phyloP scores from a whole-genome alignment of 2,797 vertebrate genomes.

The Mormyrops attenuatus region DNA sequence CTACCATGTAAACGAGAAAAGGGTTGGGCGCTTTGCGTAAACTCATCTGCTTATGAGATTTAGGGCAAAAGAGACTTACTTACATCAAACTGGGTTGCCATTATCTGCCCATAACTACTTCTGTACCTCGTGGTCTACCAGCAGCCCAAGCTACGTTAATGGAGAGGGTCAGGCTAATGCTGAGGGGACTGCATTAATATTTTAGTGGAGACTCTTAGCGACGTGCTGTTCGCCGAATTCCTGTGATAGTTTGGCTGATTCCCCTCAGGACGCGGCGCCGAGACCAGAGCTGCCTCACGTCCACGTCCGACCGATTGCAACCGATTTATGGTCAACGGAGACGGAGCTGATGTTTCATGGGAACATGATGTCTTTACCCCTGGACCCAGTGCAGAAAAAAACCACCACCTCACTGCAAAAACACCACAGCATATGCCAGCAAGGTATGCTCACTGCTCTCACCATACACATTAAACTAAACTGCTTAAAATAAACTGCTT shows the following conservation, averaged over 20 bases:
- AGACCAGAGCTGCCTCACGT: neutral
- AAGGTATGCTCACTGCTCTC: slow-evolving; percentile 10
- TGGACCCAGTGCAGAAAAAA: neutral
- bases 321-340: neutral
- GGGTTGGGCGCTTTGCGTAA: neutral
- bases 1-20: neutral
- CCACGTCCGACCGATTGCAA: neutral
- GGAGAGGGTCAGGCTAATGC: neutral
- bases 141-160: neutral
- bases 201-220: neutral
- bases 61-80: neutral
- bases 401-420: neutral
- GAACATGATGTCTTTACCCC: neutral
- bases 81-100: neutral
- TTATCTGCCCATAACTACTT: neutral
- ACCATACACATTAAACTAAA: neutral
- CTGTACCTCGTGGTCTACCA: neutral
- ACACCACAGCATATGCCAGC: neutral
- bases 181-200: neutral
- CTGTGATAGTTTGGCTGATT: neutral
- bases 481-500: slow-evolving; percentile 17
- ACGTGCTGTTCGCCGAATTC: neutral
- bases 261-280: neutral
- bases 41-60: neutral
- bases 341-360: slow-evolving; percentile 6